phyloP scores from a whole-genome alignment of 2,797 vertebrate genomes.

The Chromobotia macracanthus region DNA sequence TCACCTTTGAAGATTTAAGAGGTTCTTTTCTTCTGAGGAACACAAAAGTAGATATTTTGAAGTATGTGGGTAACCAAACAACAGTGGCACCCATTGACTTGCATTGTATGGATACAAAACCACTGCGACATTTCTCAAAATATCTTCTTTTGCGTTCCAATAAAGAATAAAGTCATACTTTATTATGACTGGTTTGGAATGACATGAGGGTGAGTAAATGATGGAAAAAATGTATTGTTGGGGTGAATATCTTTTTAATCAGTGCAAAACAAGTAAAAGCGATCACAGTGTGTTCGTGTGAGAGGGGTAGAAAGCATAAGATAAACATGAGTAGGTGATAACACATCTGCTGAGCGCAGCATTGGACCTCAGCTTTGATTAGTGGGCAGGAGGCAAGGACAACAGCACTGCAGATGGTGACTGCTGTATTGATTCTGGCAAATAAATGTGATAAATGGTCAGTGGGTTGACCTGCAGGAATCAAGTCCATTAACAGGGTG shows the following conservation, averaged over 20 bases:
- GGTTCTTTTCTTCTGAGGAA: too few relatives aligned
- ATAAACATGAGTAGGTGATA: conserved; percentile 13
- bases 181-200: too few relatives aligned
- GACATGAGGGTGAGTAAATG: too few relatives aligned
- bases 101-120: too few relatives aligned
- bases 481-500: background rate
- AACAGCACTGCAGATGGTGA: conserved; percentile 54
- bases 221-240: too few relatives aligned
- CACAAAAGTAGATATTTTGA: too few relatives aligned
- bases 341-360: conserved; percentile 48
- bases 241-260: too few relatives aligned
- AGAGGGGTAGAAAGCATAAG: background rate
- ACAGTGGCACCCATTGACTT: too few relatives aligned
- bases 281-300: background rate
- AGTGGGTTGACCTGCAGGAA: conserved; percentile 32
- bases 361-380: conserved; percentile 40
- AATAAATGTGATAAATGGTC: conserved; percentile 40
- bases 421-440: conserved; percentile 58
- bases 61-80: too few relatives aligned
- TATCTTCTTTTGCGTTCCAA: too few relatives aligned
- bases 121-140: too few relatives aligned
- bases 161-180: too few relatives aligned
- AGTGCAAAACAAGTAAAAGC: background rate
- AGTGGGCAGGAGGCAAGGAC: conserved; percentile 47
- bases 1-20: background rate